Evolutionary conservation across 2,113 vertebrate species (phyloP), one percentile per base, ranked within the genome.

Genomic region (Megaceryle torquata): DNA sequence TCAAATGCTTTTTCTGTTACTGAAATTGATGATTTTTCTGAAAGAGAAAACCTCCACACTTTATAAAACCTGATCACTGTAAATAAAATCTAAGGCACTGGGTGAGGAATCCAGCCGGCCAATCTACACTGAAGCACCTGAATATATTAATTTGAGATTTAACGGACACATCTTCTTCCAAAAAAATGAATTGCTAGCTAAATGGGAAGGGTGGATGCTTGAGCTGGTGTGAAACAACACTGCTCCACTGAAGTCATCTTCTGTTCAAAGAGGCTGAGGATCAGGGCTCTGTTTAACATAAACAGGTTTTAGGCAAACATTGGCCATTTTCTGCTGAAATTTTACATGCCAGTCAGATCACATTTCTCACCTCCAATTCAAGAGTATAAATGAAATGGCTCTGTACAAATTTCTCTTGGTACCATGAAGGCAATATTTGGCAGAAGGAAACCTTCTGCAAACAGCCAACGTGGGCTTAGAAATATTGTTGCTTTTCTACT

Each of bases 401-500:
- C 91, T 71, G n/a, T 48, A 69, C 35, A 60, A 78, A 8, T 77
- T 91, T 71, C 77, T 94, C 64, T n/a, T 43, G 80, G 89, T 64
- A 75, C 67, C 44, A 48, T 1, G 11, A 93, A 83, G 91, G 72
- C 61, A 59, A 80, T 41, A 25, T 37, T 41, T 91, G 90, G 91
- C 68, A 86, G 72, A 85, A 35, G 82, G n/a, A 46, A 90, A 16
- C 33, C 51, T 91, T 86, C 84, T 87, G 59, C 43, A 95, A 96
- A 95, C 76, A 96, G 68, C 54, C 78, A 94, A 6, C 0, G 0
- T 65, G 63, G 54, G 60, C 50, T 80, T 56, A 50, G 92, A 95
- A 89, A 93, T 74, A 95, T 9, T 80, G 79, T 48, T 89, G 61
- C 86, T 88, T 95, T 95, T 88, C 84, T 89, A 74, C 81, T 60